These are phyloP conservation scores for Orthonyx spaldingii DNA, from an alignment of 2,113 vertebrate species.

Conservation along the genomic window DNA sequence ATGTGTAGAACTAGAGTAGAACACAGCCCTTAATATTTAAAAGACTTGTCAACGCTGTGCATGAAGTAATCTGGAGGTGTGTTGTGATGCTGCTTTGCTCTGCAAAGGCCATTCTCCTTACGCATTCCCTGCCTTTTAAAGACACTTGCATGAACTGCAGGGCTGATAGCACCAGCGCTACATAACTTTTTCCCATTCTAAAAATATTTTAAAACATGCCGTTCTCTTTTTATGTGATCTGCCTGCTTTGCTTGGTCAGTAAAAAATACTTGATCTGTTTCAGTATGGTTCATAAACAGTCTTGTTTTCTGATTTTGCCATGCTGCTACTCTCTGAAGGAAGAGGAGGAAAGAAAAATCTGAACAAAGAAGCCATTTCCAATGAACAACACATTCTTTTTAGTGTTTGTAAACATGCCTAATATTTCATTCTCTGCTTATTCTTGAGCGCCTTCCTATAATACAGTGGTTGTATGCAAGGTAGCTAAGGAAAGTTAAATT, in stretches of 20 bases:
- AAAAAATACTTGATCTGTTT: background rate
- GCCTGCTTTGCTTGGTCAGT: background rate
- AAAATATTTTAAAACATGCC: background rate
- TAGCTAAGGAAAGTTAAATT: background rate
- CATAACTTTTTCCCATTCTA: background rate
- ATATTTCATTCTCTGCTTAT: background rate
- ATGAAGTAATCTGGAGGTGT: slow-evolving; percentile 3
- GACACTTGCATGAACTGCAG: background rate
- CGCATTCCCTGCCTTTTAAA: background rate
- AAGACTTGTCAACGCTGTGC: slow-evolving; percentile 18
- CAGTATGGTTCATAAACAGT: background rate
- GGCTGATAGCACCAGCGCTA: background rate
- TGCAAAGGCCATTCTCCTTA: background rate
- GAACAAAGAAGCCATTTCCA: background rate
- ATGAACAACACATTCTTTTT: background rate
- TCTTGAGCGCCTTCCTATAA: background rate
- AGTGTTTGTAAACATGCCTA: background rate
- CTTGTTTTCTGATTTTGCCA: background rate
- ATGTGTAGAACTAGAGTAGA: slow-evolving; percentile 27
- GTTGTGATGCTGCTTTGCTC: background rate
- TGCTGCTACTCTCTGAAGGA: background rate
- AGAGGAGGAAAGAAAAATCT: background rate
- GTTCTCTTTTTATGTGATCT: background rate
- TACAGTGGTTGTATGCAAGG: background rate
- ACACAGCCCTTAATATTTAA: slow-evolving; percentile 45